phyloP scores from a whole-genome alignment of 2,797 vertebrate genomes.

The Sitta carolinensis region DNA sequence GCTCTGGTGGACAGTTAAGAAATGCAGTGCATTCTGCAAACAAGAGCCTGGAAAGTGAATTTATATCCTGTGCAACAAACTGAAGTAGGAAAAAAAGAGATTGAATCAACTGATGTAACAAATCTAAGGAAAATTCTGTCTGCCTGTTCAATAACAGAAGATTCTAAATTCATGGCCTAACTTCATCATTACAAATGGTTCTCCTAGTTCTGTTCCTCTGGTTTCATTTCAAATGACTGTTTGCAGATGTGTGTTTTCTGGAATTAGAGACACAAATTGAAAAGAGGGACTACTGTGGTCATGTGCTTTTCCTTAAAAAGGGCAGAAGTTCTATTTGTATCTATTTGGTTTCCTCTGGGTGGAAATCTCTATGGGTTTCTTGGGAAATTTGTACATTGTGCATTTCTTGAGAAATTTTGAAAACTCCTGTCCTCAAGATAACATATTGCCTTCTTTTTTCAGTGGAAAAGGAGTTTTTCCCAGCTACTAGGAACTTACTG shows the following conservation, averaged over 20 bases:
- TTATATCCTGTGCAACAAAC: not conserved
- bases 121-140: conserved; percentile 4
- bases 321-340: conserved; percentile 51
- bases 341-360: conserved; percentile 46
- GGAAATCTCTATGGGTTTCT: conserved; percentile 62
- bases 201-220: conserved; percentile 24
- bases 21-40: not conserved
- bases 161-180: not conserved
- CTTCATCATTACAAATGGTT: conserved; percentile 11
- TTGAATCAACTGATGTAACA: not conserved
- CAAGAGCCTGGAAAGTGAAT: not conserved
- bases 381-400: conserved; percentile 46
- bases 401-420: conserved; percentile 61
- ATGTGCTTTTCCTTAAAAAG: conserved; percentile 52
- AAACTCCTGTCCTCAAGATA: conserved; percentile 21
- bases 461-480: not conserved
- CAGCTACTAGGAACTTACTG: conserved; percentile 41
- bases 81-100: not conserved
- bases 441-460: conserved; percentile 25
- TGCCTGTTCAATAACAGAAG: not conserved
- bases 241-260: conserved; percentile 54
- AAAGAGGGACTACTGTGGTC: conserved; percentile 31
- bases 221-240: conserved; percentile 29
- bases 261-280: conserved; percentile 31
- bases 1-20: not conserved